Evolutionary conservation across 2,888 invertebrate genomes (phyloP).

Genomic region (Hirtodrosophila confusa): DNA sequence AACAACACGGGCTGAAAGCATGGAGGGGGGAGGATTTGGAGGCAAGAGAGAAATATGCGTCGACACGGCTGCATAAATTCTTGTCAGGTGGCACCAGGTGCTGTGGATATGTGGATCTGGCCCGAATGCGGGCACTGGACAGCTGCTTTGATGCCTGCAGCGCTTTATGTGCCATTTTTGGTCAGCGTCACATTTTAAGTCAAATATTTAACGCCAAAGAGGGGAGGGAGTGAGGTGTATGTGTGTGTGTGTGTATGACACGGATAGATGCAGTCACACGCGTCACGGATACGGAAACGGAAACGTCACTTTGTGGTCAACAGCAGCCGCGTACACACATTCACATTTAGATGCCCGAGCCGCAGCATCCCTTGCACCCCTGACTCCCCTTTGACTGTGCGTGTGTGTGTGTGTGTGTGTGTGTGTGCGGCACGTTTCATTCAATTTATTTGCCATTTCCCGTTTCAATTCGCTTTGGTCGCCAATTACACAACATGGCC

Average conservation of each 20-base stretch:
- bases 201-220: constrained; percentile 46
- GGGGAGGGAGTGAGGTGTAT: not conserved
- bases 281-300: constrained; percentile 69
- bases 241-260: constrained; percentile 6
- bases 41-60: constrained; percentile 17
- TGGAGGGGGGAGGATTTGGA: too few species aligned
- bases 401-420: too few species aligned
- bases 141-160: constrained; percentile 22
- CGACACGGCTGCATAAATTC: constrained; percentile 18
- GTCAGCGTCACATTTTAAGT: constrained; percentile 39
- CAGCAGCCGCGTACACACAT: constrained; percentile 39
- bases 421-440: constrained; percentile 66
- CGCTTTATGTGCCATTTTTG: constrained; percentile 31
- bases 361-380: not conserved
- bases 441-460: constrained; percentile 77
- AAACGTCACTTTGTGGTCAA: constrained; percentile 77
- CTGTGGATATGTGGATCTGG: constrained; percentile 20
- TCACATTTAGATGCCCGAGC: constrained; percentile 23
- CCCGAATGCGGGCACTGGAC: constrained; percentile 12
- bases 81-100: constrained; percentile 33
- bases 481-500: constrained; percentile 71
- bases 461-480: constrained; percentile 77
- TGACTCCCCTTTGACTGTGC: not conserved
- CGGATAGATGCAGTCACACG: constrained; percentile 29
- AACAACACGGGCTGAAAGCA: not conserved